A percentile compares a stretch with the other conserved stretches of the same genome.
phyloP scores from a whole-genome alignment of 2,113 vertebrate species.

The Gasterosteus nipponicus region DNA sequence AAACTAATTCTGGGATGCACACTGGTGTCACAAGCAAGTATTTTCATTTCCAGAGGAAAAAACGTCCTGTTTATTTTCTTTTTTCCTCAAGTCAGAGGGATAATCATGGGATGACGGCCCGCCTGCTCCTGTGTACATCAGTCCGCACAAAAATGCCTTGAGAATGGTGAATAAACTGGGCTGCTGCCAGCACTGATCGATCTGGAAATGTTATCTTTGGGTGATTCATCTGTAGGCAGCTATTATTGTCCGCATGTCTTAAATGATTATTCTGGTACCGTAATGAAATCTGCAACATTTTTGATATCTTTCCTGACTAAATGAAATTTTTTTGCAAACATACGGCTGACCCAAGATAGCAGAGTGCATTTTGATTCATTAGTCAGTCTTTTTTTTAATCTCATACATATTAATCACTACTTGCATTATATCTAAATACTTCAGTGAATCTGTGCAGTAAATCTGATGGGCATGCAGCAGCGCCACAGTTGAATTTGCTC shows the following conservation, averaged over 20 bases:
- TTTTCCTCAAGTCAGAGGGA: slow-evolving; percentile 36
- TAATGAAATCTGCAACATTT: slow-evolving; percentile 59
- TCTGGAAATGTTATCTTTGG: slow-evolving; percentile 64
- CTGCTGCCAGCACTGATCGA: slow-evolving; percentile 66
- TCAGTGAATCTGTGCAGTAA: slow-evolving; percentile 20
- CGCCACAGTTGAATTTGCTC: slow-evolving; percentile 31
- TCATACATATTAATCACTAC: slow-evolving; percentile 54
- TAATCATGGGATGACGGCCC: slow-evolving; percentile 52
- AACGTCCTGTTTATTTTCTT: slow-evolving; percentile 20
- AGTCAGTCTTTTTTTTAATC: slow-evolving; percentile 54
- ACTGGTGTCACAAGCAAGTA: slow-evolving; percentile 29
- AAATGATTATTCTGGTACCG: slow-evolving; percentile 56
- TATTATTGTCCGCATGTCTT: slow-evolving; percentile 60
- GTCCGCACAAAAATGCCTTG: slow-evolving; percentile 51
- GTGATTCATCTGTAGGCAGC: slow-evolving; percentile 59
- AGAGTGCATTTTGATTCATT: slow-evolving; percentile 50
- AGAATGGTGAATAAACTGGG: slow-evolving; percentile 55
- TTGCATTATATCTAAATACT: slow-evolving; percentile 47
- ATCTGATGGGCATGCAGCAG: slow-evolving; percentile 22
- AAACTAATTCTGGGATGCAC: slow-evolving; percentile 42
- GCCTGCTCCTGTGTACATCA: slow-evolving; percentile 57
- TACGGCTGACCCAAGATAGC: slow-evolving; percentile 54
- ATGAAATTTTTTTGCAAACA: slow-evolving; percentile 53
- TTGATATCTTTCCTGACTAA: slow-evolving; percentile 49
- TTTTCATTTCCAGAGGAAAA: slow-evolving; percentile 45